Percentiles rank a stretch among this genome's conserved stretches.
These are phyloP conservation scores for Myotis vivesi DNA, from an alignment of 2,797 vertebrate species.

Conservation along the genomic window DNA sequence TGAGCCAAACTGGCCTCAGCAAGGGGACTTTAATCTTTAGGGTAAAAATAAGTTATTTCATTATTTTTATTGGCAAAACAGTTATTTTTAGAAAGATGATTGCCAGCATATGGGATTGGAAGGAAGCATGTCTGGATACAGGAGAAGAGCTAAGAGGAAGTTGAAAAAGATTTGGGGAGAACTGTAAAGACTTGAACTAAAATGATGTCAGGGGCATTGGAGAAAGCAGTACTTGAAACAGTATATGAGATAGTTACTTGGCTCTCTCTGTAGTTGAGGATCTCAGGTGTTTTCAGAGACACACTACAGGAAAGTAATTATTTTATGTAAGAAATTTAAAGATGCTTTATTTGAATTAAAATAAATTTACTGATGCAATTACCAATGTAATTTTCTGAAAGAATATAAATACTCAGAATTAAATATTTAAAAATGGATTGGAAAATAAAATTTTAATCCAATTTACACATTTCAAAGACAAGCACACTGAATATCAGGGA, in stretches of 20 bases:
- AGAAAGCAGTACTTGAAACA: neutral
- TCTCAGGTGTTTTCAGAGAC: neutral
- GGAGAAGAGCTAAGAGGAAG: neutral
- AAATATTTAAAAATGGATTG: neutral
- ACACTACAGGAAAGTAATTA: neutral
- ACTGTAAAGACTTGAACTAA: neutral
- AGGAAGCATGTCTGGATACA: neutral
- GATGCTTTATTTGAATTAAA: neutral
- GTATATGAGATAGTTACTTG: neutral
- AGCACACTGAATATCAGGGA: neutral
- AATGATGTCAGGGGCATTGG: neutral
- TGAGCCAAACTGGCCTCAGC: no score
- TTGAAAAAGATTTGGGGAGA: neutral
- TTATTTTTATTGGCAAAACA: neutral
- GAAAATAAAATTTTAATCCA: neutral
- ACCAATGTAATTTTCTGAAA: neutral
- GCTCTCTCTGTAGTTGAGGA: neutral
- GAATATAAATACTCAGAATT: neutral
- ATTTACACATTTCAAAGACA: neutral
- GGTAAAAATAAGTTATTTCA: neutral
- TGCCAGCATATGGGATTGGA: neutral
- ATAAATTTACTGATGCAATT: neutral
- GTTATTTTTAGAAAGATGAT: neutral
- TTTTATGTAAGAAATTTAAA: neutral
- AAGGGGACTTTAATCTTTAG: neutral